phyloP scores from a whole-genome alignment of 1,140 invertebrate species.

The Pogonus chalceus region DNA sequence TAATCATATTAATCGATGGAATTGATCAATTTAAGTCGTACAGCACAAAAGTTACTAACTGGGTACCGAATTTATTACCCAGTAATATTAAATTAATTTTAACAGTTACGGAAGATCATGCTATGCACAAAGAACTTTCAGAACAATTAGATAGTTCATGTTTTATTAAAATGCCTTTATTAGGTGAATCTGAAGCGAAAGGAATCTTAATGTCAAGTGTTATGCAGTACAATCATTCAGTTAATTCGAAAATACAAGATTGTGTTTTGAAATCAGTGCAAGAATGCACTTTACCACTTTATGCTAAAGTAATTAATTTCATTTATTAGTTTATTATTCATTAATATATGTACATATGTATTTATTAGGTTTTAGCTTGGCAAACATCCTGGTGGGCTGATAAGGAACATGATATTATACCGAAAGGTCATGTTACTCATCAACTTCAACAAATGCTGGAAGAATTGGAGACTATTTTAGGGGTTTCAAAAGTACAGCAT shows the following conservation, averaged over 20 bases:
- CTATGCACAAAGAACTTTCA: constrained; percentile 37
- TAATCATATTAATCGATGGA: constrained; percentile 62
- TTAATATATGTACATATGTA: constrained; percentile 5
- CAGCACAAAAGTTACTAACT: constrained; percentile 42
- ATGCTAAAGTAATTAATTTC: constrained; percentile 47
- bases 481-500: constrained; percentile 44
- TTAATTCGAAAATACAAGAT: constrained; percentile 48
- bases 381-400: constrained; percentile 51
- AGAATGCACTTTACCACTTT: constrained; percentile 53
- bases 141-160: constrained; percentile 31
- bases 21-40: constrained; percentile 51
- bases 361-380: constrained; percentile 48
- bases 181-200: constrained; percentile 40
- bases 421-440: constrained; percentile 44
- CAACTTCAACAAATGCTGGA: constrained; percentile 51
- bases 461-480: constrained; percentile 54
- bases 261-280: constrained; percentile 46
- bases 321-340: background rate
- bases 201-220: constrained; percentile 43
- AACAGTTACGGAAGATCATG: constrained; percentile 49
- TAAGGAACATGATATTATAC: constrained; percentile 36
- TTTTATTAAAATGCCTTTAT: constrained; percentile 38
- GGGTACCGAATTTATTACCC: constrained; percentile 58
- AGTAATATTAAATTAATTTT: constrained; percentile 61
- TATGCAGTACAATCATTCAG: constrained; percentile 50